Conservation (phyloP, 2,888 invertebrate species). For the Nebria salina region DNA sequence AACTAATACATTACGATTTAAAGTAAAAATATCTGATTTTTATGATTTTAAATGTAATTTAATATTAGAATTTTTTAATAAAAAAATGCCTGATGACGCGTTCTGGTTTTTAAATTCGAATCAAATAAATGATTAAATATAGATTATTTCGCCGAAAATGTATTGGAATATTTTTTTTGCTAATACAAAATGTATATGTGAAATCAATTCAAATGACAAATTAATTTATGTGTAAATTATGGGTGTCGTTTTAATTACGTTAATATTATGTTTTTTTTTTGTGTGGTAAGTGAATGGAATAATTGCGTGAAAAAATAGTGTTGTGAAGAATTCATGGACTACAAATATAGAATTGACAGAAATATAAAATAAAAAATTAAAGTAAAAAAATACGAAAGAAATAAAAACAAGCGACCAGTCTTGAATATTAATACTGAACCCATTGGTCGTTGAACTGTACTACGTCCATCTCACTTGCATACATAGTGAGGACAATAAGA, state of each 20-base stretch:
- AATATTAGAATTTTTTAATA: too few relatives aligned
- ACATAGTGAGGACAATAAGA: background rate
- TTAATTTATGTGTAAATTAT: background rate
- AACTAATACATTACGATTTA: too few relatives aligned
- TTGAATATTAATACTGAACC: slow-evolving; percentile 44
- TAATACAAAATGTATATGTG: background rate
- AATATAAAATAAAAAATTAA: slow-evolving; percentile 20
- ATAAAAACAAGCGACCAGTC: slow-evolving; percentile 45
- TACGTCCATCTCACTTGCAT: background rate
- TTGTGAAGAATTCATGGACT: background rate
- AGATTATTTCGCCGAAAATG: background rate
- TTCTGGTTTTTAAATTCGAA: background rate
- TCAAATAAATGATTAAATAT: background rate
- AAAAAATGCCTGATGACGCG: too few relatives aligned
- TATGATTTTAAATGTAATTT: too few relatives aligned
- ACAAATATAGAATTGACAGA: slow-evolving; percentile 42
- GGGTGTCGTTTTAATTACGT: background rate
- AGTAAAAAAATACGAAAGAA: slow-evolving; percentile 41
- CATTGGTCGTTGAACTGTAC: slow-evolving; percentile 45
- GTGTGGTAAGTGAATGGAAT: too few relatives aligned
- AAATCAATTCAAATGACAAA: background rate
- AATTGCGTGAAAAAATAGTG: background rate
- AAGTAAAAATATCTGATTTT: too few relatives aligned
- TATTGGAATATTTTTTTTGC: background rate
- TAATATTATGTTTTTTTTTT: background rate